Percentiles rank a stretch among this genome's conserved stretches.
Conservation (phyloP, 2,113 vertebrate species). For the Maylandia zebra region DNA sequence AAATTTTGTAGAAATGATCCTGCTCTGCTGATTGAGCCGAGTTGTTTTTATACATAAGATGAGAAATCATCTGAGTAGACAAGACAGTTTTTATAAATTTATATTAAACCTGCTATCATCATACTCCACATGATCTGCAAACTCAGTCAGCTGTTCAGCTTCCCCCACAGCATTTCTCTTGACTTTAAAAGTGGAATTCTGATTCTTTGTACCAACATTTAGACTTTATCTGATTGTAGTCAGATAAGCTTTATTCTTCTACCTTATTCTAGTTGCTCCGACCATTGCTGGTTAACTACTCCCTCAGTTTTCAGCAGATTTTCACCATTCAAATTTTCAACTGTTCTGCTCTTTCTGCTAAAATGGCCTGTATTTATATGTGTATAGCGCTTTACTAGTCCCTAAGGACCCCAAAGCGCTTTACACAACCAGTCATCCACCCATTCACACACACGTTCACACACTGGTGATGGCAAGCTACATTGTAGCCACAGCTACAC, state of each 20-base stretch:
- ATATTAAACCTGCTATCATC: not conserved
- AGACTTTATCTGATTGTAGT: not conserved
- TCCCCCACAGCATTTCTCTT: not conserved
- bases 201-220: not conserved
- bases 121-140: not conserved
- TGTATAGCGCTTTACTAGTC: not conserved
- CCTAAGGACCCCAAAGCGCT: not conserved
- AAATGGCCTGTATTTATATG: accelerated
- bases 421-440: not conserved
- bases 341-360: not conserved
- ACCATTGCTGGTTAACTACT: not conserved
- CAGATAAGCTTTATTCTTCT: not conserved
- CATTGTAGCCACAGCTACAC: not conserved
- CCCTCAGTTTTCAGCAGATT: not conserved
- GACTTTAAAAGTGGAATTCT: not conserved
- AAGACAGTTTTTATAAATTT: not conserved
- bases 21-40: not conserved
- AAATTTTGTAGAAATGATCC: accelerated
- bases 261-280: not conserved
- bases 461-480: not conserved
- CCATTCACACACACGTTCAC: not conserved
- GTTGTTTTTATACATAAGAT: not conserved
- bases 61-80: not conserved
- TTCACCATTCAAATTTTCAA: not conserved
- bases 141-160: not conserved